Evolutionary conservation across 2,888 invertebrate species (phyloP).

Genomic region (Camptogramma bilineatum): DNA sequence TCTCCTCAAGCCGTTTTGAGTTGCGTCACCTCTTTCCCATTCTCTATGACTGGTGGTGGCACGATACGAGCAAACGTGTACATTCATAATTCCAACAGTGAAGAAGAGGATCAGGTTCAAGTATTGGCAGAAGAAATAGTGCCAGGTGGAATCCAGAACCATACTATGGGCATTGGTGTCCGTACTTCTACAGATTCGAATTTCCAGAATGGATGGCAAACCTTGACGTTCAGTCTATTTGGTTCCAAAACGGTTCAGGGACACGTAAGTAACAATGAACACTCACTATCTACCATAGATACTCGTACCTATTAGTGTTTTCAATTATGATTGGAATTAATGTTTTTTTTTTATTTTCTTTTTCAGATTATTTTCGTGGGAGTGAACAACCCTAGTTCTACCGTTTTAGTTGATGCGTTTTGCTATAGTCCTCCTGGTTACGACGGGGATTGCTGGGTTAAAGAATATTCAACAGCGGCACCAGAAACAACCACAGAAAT

Average conservation of each 20-base stretch:
- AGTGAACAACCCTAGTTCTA: background rate
- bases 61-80: slow-evolving; percentile 4
- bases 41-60: slow-evolving; percentile 11
- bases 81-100: background rate
- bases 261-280: slow-evolving; percentile 10
- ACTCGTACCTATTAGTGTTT: no score
- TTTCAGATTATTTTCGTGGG: slow-evolving; percentile 19
- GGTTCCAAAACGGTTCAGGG: slow-evolving; percentile 5
- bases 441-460: slow-evolving; percentile 14
- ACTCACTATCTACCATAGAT: no score
- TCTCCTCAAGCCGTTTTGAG: slow-evolving; percentile 6
- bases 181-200: background rate
- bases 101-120: background rate
- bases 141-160: background rate
- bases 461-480: slow-evolving; percentile 8
- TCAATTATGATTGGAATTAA: no score
- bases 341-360: background rate
- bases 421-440: slow-evolving; percentile 15
- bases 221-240: background rate
- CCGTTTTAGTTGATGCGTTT: slow-evolving; percentile 21
- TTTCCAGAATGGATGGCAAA: slow-evolving; percentile 16
- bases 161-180: background rate
- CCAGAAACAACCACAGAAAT: slow-evolving; percentile 3
- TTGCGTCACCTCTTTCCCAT: slow-evolving; percentile 20
- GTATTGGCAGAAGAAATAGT: slow-evolving; percentile 13